These are phyloP conservation scores for Agrenia bidenticulata DNA, from an alignment of 2,888 invertebrate species.

Conservation along the genomic window DNA sequence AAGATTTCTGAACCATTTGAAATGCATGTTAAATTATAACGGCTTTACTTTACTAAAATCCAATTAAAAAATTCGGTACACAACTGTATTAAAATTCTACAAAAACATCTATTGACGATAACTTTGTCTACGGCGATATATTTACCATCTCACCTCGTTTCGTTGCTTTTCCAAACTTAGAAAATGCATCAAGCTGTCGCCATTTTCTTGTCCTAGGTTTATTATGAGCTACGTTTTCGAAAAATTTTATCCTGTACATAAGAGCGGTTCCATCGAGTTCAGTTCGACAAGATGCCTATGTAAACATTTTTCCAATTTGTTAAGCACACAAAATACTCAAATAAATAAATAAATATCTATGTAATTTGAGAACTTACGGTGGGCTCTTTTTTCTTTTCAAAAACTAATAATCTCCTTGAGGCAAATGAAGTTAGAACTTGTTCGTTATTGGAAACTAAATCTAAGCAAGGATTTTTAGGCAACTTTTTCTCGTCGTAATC, in stretches of 20 bases:
- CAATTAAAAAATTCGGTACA: too few species aligned
- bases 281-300: conserved; percentile 20
- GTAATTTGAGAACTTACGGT: conserved; percentile 53
- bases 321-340: too few species aligned
- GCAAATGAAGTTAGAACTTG: conserved; percentile 80
- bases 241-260: conserved; percentile 47
- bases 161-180: conserved; percentile 31
- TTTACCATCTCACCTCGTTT: conserved; percentile 34
- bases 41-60: too few species aligned
- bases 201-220: conserved; percentile 22
- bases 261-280: conserved; percentile 42
- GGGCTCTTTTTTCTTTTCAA: conserved; percentile 70
- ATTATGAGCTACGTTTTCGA: conserved; percentile 27
- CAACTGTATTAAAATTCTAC: too few species aligned
- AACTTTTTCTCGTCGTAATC: conserved; percentile 72
- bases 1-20: too few species aligned
- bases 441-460: conserved; percentile 80
- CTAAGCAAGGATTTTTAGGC: conserved; percentile 77
- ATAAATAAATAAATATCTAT: too few species aligned
- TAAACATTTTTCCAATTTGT: too few species aligned
- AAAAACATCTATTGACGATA: background rate
- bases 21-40: too few species aligned
- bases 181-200: conserved; percentile 27
- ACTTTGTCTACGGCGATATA: conserved; percentile 4
- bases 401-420: conserved; percentile 80